Evolutionary conservation across 1,140 invertebrate species (phyloP).

Genomic region (Homarus americanus): DNA sequence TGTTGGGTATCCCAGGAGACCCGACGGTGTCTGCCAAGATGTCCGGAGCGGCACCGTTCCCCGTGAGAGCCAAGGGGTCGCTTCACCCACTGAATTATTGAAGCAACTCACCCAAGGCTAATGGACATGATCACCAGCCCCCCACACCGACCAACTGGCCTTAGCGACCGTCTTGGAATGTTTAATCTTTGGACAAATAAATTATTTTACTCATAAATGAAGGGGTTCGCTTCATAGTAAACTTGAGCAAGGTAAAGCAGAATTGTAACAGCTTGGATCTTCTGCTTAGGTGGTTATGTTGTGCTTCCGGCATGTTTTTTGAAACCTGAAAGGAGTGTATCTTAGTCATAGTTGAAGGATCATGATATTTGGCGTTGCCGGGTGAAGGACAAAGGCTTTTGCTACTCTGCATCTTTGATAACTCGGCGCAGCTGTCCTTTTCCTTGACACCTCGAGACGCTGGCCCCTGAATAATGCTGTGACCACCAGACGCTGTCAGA

Average conservation of each 20-base stretch:
- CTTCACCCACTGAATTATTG: conserved; percentile 62
- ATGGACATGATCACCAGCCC: conserved; percentile 67
- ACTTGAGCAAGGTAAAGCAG: neutral
- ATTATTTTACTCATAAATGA: no score
- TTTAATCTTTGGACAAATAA: no score
- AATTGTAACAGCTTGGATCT: neutral
- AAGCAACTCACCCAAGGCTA: conserved; percentile 69
- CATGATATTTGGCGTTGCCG: no score
- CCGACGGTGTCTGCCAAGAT: conserved; percentile 52
- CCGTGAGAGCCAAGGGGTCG: conserved; percentile 51
- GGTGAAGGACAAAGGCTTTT: conserved; percentile 50
- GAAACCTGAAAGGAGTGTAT: neutral
- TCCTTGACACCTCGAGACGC: conserved; percentile 55
- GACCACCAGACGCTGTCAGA: conserved; percentile 9
- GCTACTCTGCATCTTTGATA: conserved; percentile 49
- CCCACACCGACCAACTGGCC: neutral
- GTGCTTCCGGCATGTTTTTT: no score
- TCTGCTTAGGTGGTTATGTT: neutral
- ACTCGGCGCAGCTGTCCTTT: conserved; percentile 3
- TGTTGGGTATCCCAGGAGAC: conserved; percentile 31
- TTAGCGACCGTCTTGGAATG: conserved; percentile 1
- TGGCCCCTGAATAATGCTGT: conserved; percentile 59
- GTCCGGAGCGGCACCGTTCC: conserved; percentile 39
- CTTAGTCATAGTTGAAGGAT: no score
- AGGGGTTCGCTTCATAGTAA: no score